phyloP scores from a whole-genome alignment of 2,888 invertebrate species.

The Drosophila limbata region DNA sequence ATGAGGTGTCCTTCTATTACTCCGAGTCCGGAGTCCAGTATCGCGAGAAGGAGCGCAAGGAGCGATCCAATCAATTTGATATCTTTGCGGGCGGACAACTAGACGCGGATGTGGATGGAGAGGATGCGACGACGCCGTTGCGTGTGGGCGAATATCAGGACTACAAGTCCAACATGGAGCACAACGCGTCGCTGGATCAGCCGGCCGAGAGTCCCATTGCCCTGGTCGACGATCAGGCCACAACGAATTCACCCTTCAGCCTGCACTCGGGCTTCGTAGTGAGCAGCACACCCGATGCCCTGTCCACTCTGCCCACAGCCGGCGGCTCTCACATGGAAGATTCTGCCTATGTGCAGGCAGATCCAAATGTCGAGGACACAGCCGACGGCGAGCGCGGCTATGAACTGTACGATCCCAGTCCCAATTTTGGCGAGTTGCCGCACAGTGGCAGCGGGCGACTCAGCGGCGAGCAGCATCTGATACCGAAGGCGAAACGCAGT shows the following conservation, averaged over 20 bases:
- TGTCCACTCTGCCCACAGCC: constrained; percentile 79
- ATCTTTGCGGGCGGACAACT: constrained; percentile 57
- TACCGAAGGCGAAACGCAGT: constrained; percentile 60
- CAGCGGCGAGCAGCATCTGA: constrained; percentile 77
- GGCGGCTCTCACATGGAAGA: constrained; percentile 63
- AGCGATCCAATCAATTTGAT: constrained; percentile 58
- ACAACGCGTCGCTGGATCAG: constrained; percentile 82
- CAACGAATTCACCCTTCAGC: constrained; percentile 84
- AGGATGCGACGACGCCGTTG: constrained; percentile 85
- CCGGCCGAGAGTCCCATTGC: constrained; percentile 82
- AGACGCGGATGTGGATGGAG: constrained; percentile 64
- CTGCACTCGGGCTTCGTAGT: constrained; percentile 82
- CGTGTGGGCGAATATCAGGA: constrained; percentile 83
- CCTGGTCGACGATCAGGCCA: constrained; percentile 75
- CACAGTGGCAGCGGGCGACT: constrained; percentile 58
- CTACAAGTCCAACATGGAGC: constrained; percentile 83
- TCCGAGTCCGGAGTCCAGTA: constrained; percentile 85
- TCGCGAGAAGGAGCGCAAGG: constrained; percentile 72
- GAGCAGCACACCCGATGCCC: constrained; percentile 83
- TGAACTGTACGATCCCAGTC: constrained; percentile 82
- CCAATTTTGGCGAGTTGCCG: constrained; percentile 75
- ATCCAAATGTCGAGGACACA: constrained; percentile 17
- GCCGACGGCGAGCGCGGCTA: constrained; percentile 71
- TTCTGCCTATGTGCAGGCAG: constrained; percentile 77
- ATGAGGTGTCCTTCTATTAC: constrained; percentile 88